Base-by-base conservation (phyloP, 2,113 vertebrate genomes). In the Catharus minimus region DNA sequence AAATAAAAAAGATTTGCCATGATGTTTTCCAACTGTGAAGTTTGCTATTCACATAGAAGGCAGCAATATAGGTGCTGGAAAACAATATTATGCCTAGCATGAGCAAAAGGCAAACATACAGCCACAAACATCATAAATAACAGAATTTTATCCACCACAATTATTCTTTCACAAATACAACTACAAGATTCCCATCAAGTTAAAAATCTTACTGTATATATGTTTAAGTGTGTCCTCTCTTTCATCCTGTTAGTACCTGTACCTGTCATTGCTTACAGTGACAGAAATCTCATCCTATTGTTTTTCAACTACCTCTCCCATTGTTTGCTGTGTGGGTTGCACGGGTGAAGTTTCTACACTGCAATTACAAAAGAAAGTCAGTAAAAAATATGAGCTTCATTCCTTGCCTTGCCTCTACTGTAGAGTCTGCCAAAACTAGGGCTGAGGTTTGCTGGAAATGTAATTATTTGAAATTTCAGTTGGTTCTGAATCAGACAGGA, bases 391-490 rank as follows among this genome's bases (percentile, higher is more conserved):
- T 36, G 27, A 82, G 39, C 44, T 77, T 77, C 41, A 58, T 71
- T 86, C 71, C 65, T 71, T 91, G 68, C 80, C 72, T 90, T 71
- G 52, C 61, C 71, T 77, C 21, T 64, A 49, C 16, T 7, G 15
- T 9, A 67, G 8, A 66, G 23, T 38, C 66, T 95, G 91, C 61
- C 91, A 96, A 94, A 92, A 81, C 44, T 41, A 30, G 24, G 11
- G 56, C n/a, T 92, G 72, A 86, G 57, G 65, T 89, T 92, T 82
- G 44, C 81, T 95, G 93, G 86, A 88, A 92, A 86, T 72, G 21
- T 71, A 90, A 81, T 88, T 92, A 66, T 36, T 90, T 75, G 38
- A 86, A 88, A 78, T 86, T 77, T 81, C n/a, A 5, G 16, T 82
- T 92, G 57, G n/a, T 88, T 92, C 49, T 81, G 53, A 95, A 93